Conservation (phyloP, 1,140 invertebrate species). For the Drosophila fuyamai region DNA sequence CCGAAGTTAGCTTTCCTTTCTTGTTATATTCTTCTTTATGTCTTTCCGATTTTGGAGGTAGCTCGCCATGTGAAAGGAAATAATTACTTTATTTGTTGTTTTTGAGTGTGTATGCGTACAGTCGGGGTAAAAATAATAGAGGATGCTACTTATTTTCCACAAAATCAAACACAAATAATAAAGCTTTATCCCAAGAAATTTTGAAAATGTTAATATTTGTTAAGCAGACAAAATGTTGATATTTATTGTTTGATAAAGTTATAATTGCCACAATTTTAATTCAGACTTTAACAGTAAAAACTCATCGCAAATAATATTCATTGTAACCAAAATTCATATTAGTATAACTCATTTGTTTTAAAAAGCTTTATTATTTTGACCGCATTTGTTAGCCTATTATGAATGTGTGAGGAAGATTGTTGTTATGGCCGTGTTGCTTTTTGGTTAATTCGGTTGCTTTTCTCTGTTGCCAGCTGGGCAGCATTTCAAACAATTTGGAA, state of each 20-base stretch:
- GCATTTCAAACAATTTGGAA: constrained; percentile 66
- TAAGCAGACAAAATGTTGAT: too few species aligned
- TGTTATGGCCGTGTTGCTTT: constrained; percentile 29
- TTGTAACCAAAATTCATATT: too few species aligned
- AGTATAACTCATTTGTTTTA: too few species aligned
- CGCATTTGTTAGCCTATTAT: constrained; percentile 12
- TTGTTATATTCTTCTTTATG: constrained; percentile 57
- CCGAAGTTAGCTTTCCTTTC: too few species aligned
- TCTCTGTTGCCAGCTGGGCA: constrained; percentile 50
- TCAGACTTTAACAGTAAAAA: too few species aligned
- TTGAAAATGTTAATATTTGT: not conserved
- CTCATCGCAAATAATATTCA: too few species aligned
- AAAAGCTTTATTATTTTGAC: not conserved
- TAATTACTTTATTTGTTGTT: constrained; percentile 77
- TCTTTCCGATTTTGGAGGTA: constrained; percentile 55
- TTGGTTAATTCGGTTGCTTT: constrained; percentile 19
- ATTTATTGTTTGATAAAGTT: too few species aligned
- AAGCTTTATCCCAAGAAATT: not conserved
- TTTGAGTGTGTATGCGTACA: constrained; percentile 37
- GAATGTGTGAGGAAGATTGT: constrained; percentile 1
- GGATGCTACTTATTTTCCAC: not conserved
- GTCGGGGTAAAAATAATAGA: constrained; percentile 7
- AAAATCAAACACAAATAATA: not conserved
- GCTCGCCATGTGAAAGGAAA: constrained; percentile 74
- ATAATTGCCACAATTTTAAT: too few species aligned